phyloP scores from a whole-genome alignment of 2,888 invertebrate genomes.

The Catocala sponsa region DNA sequence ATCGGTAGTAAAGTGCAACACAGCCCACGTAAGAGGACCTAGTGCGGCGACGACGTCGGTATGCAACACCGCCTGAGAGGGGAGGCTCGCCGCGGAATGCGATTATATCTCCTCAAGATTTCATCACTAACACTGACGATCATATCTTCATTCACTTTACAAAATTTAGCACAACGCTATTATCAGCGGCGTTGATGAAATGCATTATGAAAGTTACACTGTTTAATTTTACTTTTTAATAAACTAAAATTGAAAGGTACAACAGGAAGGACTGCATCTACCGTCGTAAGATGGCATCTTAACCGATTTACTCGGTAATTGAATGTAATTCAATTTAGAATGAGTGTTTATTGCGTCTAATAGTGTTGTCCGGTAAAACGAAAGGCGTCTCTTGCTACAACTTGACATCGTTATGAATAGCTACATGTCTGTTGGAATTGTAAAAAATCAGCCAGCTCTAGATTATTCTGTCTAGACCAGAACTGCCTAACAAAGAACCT shows the following conservation, averaged over 20 bases:
- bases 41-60: constrained; percentile 52
- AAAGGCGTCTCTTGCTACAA: constrained; percentile 49
- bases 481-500: too few relatives aligned
- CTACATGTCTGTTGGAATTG: background rate
- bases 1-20: constrained; percentile 51
- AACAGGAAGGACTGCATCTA: constrained; percentile 42
- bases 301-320: constrained; percentile 72
- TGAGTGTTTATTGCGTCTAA: constrained; percentile 63
- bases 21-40: constrained; percentile 59
- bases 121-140: constrained; percentile 67
- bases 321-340: constrained; percentile 73
- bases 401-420: background rate
- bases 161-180: constrained; percentile 57
- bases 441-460: background rate
- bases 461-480: too few relatives aligned
- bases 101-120: constrained; percentile 74
- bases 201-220: constrained; percentile 43
- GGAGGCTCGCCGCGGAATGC: constrained; percentile 76
- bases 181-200: constrained; percentile 44
- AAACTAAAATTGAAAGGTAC: constrained; percentile 35
- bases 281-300: constrained; percentile 63
- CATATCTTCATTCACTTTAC: constrained; percentile 57
- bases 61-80: constrained; percentile 64
- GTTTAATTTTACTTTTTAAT: constrained; percentile 34
- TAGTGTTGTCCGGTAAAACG: constrained; percentile 57